Percentiles rank a stretch among this genome's conserved stretches.
phyloP scores from a whole-genome alignment of 2,888 invertebrate genomes.

The Hypomecis punctinalis region DNA sequence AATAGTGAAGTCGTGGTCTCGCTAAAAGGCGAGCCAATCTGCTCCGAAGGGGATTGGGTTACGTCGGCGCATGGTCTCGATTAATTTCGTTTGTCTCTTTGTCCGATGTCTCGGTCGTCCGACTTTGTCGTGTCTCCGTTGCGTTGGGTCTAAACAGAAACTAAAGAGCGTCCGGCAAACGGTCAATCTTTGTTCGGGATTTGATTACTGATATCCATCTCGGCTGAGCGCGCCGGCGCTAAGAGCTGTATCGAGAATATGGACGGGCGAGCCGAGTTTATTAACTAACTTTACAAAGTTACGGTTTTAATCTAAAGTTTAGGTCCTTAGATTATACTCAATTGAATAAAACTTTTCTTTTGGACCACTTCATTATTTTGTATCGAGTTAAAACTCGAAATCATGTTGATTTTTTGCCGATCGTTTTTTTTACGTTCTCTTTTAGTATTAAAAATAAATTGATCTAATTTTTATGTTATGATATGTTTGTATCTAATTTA shows the following conservation, averaged over 20 bases:
- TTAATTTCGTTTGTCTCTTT: slow-evolving; percentile 83
- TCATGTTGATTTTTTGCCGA: neutral
- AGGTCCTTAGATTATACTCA: slow-evolving; percentile 28
- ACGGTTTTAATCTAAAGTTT: slow-evolving; percentile 35
- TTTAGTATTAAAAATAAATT: too few relatives aligned
- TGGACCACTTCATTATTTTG: slow-evolving; percentile 25
- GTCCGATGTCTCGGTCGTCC: slow-evolving; percentile 47
- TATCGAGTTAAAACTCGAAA: slow-evolving; percentile 12
- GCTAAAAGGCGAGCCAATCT: slow-evolving; percentile 62
- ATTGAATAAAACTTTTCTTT: slow-evolving; percentile 25
- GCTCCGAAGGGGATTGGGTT: slow-evolving; percentile 66
- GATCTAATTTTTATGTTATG: too few relatives aligned
- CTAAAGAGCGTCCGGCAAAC: slow-evolving; percentile 71
- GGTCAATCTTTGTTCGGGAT: slow-evolving; percentile 69
- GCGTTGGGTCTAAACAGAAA: slow-evolving; percentile 56
- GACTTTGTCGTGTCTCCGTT: slow-evolving; percentile 48
- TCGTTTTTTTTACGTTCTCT: neutral
- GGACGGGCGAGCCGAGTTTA: slow-evolving; percentile 31
- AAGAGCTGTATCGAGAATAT: slow-evolving; percentile 34
- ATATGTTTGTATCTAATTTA: too few relatives aligned
- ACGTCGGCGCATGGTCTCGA: slow-evolving; percentile 76
- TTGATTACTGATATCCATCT: slow-evolving; percentile 73
- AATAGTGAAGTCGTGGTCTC: slow-evolving; percentile 49
- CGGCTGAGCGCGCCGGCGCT: slow-evolving; percentile 23
- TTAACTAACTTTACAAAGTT: slow-evolving; percentile 33